Percentiles rank a stretch among this genome's conserved stretches.
phyloP scores from a whole-genome alignment of 2,888 invertebrate species.

The Heptascelio sp. region DNA sequence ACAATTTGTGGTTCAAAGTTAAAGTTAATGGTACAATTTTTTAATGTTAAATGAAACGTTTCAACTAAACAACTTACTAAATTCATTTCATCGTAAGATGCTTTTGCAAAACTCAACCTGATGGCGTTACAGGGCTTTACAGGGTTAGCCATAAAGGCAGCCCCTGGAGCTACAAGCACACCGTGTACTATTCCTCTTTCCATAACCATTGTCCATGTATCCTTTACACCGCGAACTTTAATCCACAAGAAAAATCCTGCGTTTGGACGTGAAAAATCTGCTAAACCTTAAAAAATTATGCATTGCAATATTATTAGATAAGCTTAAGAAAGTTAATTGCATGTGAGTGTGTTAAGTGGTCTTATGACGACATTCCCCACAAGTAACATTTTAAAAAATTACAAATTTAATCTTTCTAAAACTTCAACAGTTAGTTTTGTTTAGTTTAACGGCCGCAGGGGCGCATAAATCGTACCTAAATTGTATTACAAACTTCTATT shows the following conservation, averaged over 20 bases:
- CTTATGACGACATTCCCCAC: too few relatives aligned
- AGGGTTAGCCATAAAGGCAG: conserved; percentile 90
- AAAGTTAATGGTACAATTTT: conserved; percentile 4
- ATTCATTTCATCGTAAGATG: conserved; percentile 88
- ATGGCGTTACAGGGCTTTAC: conserved; percentile 89
- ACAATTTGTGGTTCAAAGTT: conserved; percentile 17
- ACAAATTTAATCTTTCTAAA: too few relatives aligned
- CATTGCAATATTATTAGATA: too few relatives aligned
- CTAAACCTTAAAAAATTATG: conserved; percentile 86
- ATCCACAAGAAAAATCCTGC: conserved; percentile 95
- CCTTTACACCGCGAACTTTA: conserved; percentile 88
- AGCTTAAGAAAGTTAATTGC: too few relatives aligned
- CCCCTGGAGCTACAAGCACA: conserved; percentile 92
- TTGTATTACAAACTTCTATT: too few relatives aligned
- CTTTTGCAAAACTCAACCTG: conserved; percentile 91
- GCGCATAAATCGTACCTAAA: too few relatives aligned
- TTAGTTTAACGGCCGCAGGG: too few relatives aligned
- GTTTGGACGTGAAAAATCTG: conserved; percentile 88
- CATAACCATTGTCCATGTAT: conserved; percentile 92
- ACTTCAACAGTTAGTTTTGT: too few relatives aligned
- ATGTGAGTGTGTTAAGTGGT: too few relatives aligned
- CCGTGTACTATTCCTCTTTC: conserved; percentile 89
- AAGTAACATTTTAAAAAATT: too few relatives aligned
- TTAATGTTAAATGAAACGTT: conserved; percentile 19
- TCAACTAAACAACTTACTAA: conserved; percentile 80